Conservation (phyloP, 2,113 vertebrate species). For the Upupa epops region DNA sequence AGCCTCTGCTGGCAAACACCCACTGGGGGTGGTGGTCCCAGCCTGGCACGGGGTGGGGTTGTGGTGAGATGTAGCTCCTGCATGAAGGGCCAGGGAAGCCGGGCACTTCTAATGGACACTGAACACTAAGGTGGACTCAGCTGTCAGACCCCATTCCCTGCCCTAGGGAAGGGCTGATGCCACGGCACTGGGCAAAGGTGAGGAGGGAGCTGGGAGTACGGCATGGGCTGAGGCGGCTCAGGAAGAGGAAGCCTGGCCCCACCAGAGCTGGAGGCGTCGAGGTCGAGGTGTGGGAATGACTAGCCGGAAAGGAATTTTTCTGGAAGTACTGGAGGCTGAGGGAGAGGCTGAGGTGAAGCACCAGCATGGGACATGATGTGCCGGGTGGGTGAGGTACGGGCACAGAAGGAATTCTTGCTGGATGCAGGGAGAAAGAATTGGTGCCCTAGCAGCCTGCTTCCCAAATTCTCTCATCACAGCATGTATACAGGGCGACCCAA, state of each 20-base stretch:
- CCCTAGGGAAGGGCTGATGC: not conserved
- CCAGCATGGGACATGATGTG: accelerated
- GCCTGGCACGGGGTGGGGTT: accelerated
- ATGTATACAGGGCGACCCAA: no score
- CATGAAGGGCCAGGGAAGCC: accelerated
- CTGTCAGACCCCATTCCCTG: not conserved
- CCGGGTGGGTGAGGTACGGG: accelerated
- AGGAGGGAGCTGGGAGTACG: accelerated
- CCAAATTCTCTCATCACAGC: not conserved
- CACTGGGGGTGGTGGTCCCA: not conserved
- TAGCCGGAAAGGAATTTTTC: constrained; percentile 44
- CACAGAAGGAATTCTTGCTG: accelerated
- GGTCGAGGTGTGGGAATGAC: not conserved
- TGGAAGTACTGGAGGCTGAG: not conserved
- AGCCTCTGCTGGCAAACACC: not conserved
- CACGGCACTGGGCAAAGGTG: accelerated
- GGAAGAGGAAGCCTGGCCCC: constrained; percentile 43
- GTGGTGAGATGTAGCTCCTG: not conserved
- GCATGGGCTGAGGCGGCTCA: not conserved
- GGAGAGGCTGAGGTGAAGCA: not conserved
- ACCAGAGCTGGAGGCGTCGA: not conserved
- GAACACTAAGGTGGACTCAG: accelerated
- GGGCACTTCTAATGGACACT: not conserved
- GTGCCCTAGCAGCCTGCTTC: not conserved
- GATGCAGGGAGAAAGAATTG: accelerated